Base-by-base conservation (phyloP, 1,140 invertebrate species). In the Sweltsa coloradensis region DNA sequence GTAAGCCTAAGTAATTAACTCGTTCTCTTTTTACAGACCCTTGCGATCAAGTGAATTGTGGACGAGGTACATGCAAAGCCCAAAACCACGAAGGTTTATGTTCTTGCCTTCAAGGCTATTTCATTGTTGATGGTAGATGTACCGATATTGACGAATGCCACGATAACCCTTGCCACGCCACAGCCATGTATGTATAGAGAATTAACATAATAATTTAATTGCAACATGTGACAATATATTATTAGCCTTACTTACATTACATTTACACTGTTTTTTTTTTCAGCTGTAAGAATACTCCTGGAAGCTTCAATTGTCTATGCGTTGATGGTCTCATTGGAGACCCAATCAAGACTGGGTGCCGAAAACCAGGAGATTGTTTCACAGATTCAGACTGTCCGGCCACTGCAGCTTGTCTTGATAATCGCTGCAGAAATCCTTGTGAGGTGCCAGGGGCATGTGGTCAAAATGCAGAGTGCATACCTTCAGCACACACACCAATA, bases 81-180 rank as follows among this genome's bases (percentile, higher is more conserved):
- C 60, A 73, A 40, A 69, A 83, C 50, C 88, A 91, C 58, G 66
- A 73, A 51, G 74, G 75, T 2, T 52, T 76, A 2, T 93, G 89
- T 54, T 69, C 73, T 25, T 94, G 90, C 64, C 70, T 75, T 50
- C 58, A 73, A 25, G 89, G 89, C 23, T 93, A 79, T 56, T 66
- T 75, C 19, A 62, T 84, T 23, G 57, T 68, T 16, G 75, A 75
- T 46, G 76, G 77, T 37, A 73, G 72, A 22, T 93, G 89, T 60
- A 70, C 76, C 44, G 89, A 93, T 65, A 68, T 89, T 22, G 74
- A 93, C 56, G 89, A 93, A 65, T 93, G 89, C 60, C 48, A 67
- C 1, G 67, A 67, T 6, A 71, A 74, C 43, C 85, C 86, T 18
- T 94, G 89, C 57, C 86, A 89, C 54, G 51, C 73, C 26, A 78